phyloP scores from a whole-genome alignment of 2,888 invertebrate genomes.

The Nemapogon koenigi region DNA sequence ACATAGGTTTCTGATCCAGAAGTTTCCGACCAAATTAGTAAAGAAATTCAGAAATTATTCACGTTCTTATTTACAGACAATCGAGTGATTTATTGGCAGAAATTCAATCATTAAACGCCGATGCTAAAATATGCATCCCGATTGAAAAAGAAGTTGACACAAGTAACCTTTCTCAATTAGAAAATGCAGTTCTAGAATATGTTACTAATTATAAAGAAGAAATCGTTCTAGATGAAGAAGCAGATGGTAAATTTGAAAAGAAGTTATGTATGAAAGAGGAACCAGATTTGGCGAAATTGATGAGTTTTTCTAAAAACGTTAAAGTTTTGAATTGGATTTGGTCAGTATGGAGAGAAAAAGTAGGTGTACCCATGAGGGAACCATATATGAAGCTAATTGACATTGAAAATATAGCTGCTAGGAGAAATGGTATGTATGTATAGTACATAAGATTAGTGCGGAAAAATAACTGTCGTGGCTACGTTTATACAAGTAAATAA shows the following conservation, averaged over 20 bases:
- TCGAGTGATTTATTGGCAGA: constrained; percentile 49
- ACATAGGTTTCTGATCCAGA: too few species aligned
- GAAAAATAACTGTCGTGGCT: too few species aligned
- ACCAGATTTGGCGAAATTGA: constrained; percentile 66
- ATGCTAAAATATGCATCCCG: constrained; percentile 61
- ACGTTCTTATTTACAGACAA: constrained; percentile 47
- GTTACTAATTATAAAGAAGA: too few species aligned
- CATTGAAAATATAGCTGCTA: constrained; percentile 69
- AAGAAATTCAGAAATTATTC: too few species aligned
- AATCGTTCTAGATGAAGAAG: too few species aligned
- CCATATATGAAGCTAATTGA: constrained; percentile 59
- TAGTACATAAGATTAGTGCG: too few species aligned
- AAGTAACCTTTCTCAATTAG: constrained; percentile 25
- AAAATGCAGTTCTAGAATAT: constrained; percentile 31
- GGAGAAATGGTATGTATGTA: constrained; percentile 61
- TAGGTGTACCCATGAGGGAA: constrained; percentile 61
- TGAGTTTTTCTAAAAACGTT: constrained; percentile 52
- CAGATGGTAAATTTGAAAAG: too few species aligned
- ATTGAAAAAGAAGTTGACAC: constrained; percentile 18
- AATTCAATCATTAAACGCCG: constrained; percentile 66
- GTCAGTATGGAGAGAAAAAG: constrained; percentile 70
- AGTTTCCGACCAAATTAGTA: too few species aligned
- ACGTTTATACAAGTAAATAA: too few species aligned
- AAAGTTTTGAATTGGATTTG: constrained; percentile 67
- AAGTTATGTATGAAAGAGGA: constrained; percentile 66